These are phyloP conservation scores for Planococcus citri DNA, from an alignment of 1,140 invertebrate genomes.

Conservation along the genomic window DNA sequence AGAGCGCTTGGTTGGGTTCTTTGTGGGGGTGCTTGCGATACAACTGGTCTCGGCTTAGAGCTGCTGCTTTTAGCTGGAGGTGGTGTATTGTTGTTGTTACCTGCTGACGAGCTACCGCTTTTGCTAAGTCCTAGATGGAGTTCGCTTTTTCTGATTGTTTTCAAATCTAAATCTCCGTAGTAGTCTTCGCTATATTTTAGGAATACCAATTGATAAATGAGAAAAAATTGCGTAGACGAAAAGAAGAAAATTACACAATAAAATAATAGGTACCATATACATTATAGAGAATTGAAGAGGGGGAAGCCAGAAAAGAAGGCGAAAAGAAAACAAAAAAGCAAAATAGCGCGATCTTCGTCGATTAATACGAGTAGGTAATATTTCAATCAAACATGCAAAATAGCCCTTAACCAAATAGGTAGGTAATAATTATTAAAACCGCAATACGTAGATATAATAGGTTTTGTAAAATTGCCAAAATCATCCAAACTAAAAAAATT, in stretches of 20 bases:
- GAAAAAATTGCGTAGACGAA: neutral
- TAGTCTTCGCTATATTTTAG: constrained; percentile 70
- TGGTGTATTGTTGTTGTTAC: neutral
- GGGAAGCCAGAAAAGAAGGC: neutral
- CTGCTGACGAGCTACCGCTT: constrained; percentile 10
- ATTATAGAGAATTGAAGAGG: too few relatives aligned
- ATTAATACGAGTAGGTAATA: too few relatives aligned
- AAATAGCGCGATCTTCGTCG: neutral
- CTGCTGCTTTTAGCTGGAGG: constrained; percentile 12
- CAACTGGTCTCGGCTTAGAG: neutral
- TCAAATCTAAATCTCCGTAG: constrained; percentile 86
- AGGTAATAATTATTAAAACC: neutral
- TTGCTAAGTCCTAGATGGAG: constrained; percentile 62
- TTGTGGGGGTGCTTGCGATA: neutral
- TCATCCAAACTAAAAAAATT: too few relatives aligned
- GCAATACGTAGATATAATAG: neutral
- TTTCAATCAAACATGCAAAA: neutral
- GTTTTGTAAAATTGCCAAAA: too few relatives aligned
- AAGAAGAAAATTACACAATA: neutral
- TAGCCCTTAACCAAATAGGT: neutral
- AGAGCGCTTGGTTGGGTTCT: neutral
- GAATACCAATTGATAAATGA: neutral
- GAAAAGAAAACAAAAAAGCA: neutral
- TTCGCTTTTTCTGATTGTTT: constrained; percentile 83
- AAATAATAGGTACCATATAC: too few relatives aligned